phyloP scores from a whole-genome alignment of 2,888 invertebrate species.

The Macrosoma leucophasiata region DNA sequence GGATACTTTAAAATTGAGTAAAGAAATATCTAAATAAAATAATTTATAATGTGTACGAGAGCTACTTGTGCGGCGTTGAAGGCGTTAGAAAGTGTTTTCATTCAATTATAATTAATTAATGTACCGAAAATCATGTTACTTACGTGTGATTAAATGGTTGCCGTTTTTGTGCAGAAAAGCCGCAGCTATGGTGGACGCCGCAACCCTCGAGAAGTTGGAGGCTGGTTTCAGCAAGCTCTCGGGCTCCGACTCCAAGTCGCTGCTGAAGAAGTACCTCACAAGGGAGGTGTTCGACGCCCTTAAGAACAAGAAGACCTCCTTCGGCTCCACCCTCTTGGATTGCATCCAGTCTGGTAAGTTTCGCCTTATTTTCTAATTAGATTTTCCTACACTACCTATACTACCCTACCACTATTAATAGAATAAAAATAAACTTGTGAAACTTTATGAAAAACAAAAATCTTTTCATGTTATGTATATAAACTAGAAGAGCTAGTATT shows the following conservation, averaged over 20 bases:
- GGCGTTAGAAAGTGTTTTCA: conserved; percentile 55
- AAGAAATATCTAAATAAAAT: conserved; percentile 28
- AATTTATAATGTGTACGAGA: conserved; percentile 70
- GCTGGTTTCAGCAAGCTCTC: conserved; percentile 91
- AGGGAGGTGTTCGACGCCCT: conserved; percentile 93
- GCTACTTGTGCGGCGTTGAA: conserved; percentile 68
- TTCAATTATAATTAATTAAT: no score
- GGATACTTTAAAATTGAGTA: conserved; percentile 7
- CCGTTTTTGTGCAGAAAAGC: conserved; percentile 79
- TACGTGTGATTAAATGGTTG: conserved; percentile 10
- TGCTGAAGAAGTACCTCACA: conserved; percentile 96
- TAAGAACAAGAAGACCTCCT: conserved; percentile 94
- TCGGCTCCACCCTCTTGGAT: conserved; percentile 94
- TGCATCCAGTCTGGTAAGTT: conserved; percentile 94
- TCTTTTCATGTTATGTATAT: no score
- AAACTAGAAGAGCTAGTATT: no score
- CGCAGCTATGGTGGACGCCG: conserved; percentile 93
- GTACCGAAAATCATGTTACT: not conserved
- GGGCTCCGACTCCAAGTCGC: conserved; percentile 93
- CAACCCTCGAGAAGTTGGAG: conserved; percentile 93
- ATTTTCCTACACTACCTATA: not conserved
- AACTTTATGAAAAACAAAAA: no score
- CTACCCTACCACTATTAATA: no score
- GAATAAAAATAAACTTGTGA: no score
- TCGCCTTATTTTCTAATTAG: not conserved